Evolutionary conservation across 2,888 invertebrate genomes (phyloP).

Genomic region (Stenotaenia linearis): DNA sequence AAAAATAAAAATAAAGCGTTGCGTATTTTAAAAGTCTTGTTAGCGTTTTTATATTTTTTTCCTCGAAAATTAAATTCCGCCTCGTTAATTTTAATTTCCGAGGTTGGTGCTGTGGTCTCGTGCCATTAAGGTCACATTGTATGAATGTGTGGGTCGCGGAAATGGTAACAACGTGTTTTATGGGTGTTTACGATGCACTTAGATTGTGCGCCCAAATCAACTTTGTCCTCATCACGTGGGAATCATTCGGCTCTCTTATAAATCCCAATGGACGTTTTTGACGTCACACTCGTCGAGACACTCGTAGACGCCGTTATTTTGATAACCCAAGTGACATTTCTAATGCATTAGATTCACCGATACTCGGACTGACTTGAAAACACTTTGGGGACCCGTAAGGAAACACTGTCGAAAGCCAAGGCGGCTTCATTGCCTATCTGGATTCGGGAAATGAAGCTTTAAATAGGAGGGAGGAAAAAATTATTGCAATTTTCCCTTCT

Average conservation of each 20-base stretch:
- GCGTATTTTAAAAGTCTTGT: not conserved
- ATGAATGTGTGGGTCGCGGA: not conserved
- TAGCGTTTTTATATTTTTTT: not conserved
- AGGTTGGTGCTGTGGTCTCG: not conserved
- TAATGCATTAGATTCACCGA: not conserved
- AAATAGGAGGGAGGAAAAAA: no score
- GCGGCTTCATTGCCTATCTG: no score
- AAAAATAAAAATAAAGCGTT: not conserved
- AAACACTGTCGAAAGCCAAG: not conserved
- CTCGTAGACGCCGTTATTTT: not conserved
- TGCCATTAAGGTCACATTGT: not conserved
- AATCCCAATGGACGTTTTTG: not conserved
- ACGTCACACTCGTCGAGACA: not conserved
- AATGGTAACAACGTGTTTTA: not conserved
- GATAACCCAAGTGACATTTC: not conserved
- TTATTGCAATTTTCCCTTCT: not conserved
- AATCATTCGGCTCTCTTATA: not conserved
- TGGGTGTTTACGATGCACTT: not conserved
- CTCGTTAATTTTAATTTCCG: not conserved
- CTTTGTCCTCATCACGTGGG: not conserved
- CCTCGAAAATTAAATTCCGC: not conserved
- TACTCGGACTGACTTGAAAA: not conserved
- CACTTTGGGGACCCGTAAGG: not conserved
- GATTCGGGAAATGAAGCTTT: no score
- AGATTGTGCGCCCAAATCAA: not conserved